Evolutionary conservation across 2,797 vertebrate species (phyloP).

Genomic region (Tenualosa thibaudeaui): DNA sequence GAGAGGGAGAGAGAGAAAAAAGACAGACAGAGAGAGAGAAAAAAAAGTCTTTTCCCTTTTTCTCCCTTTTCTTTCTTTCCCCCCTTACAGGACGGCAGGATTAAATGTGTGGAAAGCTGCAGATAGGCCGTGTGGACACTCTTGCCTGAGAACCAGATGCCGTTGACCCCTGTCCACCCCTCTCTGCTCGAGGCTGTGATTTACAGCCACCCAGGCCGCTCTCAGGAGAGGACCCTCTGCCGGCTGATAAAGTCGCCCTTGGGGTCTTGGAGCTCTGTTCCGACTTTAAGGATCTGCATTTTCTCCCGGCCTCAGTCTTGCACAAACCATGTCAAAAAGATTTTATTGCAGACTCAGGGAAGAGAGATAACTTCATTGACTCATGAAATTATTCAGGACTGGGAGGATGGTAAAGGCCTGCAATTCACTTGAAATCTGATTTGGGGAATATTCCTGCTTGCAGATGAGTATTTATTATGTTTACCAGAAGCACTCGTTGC

Average conservation of each 20-base stretch:
- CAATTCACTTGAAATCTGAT: neutral
- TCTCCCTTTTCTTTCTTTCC: neutral
- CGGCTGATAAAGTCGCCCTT: neutral
- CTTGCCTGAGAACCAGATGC: neutral
- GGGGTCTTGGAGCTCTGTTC: neutral
- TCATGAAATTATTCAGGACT: constrained; percentile 5
- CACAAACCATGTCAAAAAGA: neutral
- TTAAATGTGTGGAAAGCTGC: neutral
- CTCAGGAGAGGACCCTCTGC: neutral
- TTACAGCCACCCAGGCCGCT: neutral
- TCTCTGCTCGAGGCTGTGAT: neutral
- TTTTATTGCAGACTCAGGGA: neutral
- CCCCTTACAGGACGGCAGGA: neutral
- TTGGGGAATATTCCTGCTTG: neutral
- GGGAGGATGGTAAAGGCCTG: neutral
- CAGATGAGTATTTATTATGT: neutral
- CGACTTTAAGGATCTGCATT: neutral
- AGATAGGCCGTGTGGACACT: neutral
- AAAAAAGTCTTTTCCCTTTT: neutral
- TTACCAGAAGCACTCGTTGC: neutral
- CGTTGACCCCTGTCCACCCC: neutral
- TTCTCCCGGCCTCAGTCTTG: neutral
- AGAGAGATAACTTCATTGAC: neutral
- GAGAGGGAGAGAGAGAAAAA: neutral
- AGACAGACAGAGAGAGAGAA: neutral